A percentile compares a stretch with the other conserved stretches of the same genome.
Evolutionary conservation across 2,113 vertebrate species (phyloP).

Genomic region (Sorex fumeus): DNA sequence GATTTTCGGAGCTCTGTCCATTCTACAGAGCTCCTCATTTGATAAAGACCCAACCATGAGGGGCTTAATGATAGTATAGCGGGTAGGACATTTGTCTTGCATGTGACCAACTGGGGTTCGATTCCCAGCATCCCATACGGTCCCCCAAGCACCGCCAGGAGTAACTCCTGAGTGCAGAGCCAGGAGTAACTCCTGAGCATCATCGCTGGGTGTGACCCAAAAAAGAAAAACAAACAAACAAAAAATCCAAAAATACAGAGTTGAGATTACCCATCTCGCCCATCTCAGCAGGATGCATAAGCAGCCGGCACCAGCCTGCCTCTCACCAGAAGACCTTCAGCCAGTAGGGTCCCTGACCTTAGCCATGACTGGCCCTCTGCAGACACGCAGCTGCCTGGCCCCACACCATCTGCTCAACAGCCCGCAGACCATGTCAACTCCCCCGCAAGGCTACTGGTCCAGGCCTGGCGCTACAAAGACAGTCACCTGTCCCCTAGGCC

Average conservation of each 20-base stretch:
- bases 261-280: too few species aligned
- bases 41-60: not conserved
- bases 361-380: not conserved
- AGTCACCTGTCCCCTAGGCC: not conserved
- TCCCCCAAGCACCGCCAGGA: too few species aligned
- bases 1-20: not conserved
- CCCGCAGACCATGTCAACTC: accelerated
- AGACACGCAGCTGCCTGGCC: accelerated
- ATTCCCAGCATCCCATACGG: too few species aligned
- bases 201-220: too few species aligned
- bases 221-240: too few species aligned
- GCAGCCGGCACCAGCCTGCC: not conserved
- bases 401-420: not conserved
- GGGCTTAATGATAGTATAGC: not conserved
- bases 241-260: too few species aligned
- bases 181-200: too few species aligned
- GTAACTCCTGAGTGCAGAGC: too few species aligned
- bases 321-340: not conserved
- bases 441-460: not conserved
- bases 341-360: not conserved
- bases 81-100: too few species aligned
- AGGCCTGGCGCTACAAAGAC: too few species aligned
- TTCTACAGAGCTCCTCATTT: not conserved
- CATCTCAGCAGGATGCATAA: not conserved
- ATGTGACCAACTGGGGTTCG: too few species aligned